Percentiles rank a stretch among this genome's conserved stretches.
phyloP scores from a whole-genome alignment of 2,888 invertebrate genomes.

The Venustoraphidia nigricollis region DNA sequence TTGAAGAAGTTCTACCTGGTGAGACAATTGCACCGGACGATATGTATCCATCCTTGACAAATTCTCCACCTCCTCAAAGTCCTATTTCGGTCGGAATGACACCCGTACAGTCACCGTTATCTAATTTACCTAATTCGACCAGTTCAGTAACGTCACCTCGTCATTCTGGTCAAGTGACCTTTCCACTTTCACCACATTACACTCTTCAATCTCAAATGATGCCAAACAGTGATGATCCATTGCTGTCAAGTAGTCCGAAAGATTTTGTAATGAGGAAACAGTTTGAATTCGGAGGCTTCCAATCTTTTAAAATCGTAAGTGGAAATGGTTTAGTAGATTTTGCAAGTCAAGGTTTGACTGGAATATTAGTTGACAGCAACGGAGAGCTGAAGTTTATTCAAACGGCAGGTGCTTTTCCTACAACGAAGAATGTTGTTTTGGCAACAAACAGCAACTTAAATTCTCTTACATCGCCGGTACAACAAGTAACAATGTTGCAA shows the following conservation, averaged over 20 bases:
- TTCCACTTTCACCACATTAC: conserved; percentile 27
- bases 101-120: conserved; percentile 35
- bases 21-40: conserved; percentile 46
- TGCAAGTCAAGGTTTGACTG: conserved; percentile 36
- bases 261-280: conserved; percentile 48
- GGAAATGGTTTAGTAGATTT: conserved; percentile 38
- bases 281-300: conserved; percentile 36
- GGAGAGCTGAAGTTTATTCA: conserved; percentile 46
- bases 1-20: conserved; percentile 70
- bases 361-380: conserved; percentile 42
- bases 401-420: conserved; percentile 30
- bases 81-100: conserved; percentile 36
- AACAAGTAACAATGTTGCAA: not conserved
- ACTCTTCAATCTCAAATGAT: conserved; percentile 67
- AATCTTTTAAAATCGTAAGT: conserved; percentile 35
- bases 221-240: conserved; percentile 75
- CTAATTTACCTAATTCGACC: conserved; percentile 21
- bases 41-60: conserved; percentile 26
- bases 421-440: conserved; percentile 26
- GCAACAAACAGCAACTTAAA: conserved; percentile 10
- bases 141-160: conserved; percentile 22
- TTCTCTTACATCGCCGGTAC: not conserved
- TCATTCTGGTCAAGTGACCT: conserved; percentile 25
- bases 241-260: conserved; percentile 68
- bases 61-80: conserved; percentile 44